Evolutionary conservation across 1,140 invertebrate species (phyloP).

Genomic region (Bicyclus anynana): DNA sequence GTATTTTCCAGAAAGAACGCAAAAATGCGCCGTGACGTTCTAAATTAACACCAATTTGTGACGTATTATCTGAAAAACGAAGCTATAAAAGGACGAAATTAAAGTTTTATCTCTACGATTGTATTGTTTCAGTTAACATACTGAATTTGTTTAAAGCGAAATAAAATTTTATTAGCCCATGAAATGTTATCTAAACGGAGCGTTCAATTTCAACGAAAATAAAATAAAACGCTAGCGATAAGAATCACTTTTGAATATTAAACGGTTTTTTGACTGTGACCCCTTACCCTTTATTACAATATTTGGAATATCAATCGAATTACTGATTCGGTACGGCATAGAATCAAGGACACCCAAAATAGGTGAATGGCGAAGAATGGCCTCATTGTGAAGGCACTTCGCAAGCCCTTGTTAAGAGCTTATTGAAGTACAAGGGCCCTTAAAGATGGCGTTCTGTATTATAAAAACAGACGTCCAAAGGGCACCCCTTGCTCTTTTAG

Average conservation of each 20-base stretch:
- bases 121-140: slow-evolving; percentile 11
- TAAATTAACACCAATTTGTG: too few relatives aligned
- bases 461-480: slow-evolving; percentile 51
- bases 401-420: slow-evolving; percentile 63
- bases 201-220: slow-evolving; percentile 45
- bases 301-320: slow-evolving; percentile 66
- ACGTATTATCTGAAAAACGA: background rate
- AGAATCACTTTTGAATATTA: slow-evolving; percentile 59
- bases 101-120: slow-evolving; percentile 17
- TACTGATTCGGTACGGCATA: slow-evolving; percentile 43
- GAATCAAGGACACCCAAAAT: slow-evolving; percentile 68
- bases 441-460: slow-evolving; percentile 44
- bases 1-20: too few relatives aligned
- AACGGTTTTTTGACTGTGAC: slow-evolving; percentile 49
- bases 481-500: slow-evolving; percentile 69
- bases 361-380: slow-evolving; percentile 49
- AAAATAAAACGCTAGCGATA: slow-evolving; percentile 49
- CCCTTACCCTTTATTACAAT: slow-evolving; percentile 46
- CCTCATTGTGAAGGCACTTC: slow-evolving; percentile 55
- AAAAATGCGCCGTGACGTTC: too few relatives aligned
- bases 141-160: slow-evolving; percentile 23
- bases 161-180: slow-evolving; percentile 53
- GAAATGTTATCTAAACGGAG: slow-evolving; percentile 50
- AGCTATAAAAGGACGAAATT: slow-evolving; percentile 9
- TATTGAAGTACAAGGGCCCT: slow-evolving; percentile 65